Percentiles rank a stretch among this genome's conserved stretches.
Conservation (phyloP, 2,113 vertebrate species). For the Muntiacus reevesi region DNA sequence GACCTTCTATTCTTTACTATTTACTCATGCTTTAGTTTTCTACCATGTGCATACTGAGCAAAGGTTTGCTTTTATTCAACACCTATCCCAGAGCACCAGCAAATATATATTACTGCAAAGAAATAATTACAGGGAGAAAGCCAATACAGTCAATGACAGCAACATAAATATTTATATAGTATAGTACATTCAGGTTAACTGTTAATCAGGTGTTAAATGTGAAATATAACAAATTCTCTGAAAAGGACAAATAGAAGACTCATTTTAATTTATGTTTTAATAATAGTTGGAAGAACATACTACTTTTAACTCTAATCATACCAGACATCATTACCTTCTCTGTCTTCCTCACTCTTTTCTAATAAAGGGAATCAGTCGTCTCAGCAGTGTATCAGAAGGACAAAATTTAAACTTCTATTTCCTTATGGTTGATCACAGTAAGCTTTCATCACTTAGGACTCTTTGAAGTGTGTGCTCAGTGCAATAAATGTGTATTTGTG, state of each 20-base stretch:
- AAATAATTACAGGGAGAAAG: background rate
- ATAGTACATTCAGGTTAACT: background rate
- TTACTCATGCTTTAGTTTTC: conserved; percentile 5
- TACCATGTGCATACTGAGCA: background rate
- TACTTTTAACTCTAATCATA: background rate
- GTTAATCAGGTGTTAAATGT: background rate
- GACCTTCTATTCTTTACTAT: background rate
- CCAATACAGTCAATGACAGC: background rate
- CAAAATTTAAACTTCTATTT: background rate
- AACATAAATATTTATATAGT: conserved; percentile 12
- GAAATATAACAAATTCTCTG: background rate
- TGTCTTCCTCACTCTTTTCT: background rate
- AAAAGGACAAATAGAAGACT: background rate
- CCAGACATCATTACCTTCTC: background rate
- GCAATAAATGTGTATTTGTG: background rate
- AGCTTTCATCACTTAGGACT: background rate
- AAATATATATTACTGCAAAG: background rate
- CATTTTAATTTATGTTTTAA: background rate
- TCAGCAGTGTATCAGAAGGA: background rate
- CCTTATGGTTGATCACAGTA: background rate
- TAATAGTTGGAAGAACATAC: background rate
- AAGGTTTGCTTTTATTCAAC: background rate
- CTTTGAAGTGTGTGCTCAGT: background rate
- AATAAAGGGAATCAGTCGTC: background rate
- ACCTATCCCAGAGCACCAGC: background rate